phyloP scores from a whole-genome alignment of 2,113 vertebrate species.

The Heterotilapia buettikoferi region DNA sequence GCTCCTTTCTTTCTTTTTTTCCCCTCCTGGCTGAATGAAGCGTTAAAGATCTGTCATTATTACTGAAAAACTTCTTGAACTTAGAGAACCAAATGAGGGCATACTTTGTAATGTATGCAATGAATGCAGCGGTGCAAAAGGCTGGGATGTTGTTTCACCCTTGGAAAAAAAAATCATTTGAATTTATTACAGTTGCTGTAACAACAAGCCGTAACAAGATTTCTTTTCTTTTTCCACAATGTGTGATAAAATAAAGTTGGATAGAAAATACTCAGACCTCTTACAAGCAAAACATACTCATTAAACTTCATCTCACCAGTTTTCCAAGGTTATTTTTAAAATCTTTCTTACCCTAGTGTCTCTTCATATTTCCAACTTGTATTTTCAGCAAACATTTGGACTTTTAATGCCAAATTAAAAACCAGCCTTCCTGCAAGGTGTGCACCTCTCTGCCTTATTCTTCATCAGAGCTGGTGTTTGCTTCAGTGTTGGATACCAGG shows the following conservation, averaged over 20 bases:
- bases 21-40: neutral
- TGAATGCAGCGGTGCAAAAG: neutral
- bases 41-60: neutral
- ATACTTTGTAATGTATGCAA: neutral
- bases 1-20: neutral
- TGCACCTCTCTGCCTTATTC: slow-evolving; percentile 18
- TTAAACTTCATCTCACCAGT: neutral
- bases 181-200: neutral
- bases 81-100: neutral
- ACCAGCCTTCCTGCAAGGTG: slow-evolving; percentile 22
- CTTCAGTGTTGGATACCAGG: slow-evolving; percentile 28
- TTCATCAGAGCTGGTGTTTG: slow-evolving; percentile 27
- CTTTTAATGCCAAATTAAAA: slow-evolving; percentile 13
- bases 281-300: neutral
- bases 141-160: neutral
- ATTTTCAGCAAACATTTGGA: neutral
- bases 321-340: neutral
- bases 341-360: neutral
- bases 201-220: neutral
- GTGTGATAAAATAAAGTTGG: neutral
- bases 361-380: neutral
- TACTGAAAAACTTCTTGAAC: slow-evolving; percentile 3
- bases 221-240: neutral
- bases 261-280: neutral
- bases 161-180: neutral